Percentiles rank a stretch among this genome's conserved stretches.
These are phyloP conservation scores for Laticauda colubrina DNA, from an alignment of 2,113 vertebrate genomes.

Conservation along the genomic window DNA sequence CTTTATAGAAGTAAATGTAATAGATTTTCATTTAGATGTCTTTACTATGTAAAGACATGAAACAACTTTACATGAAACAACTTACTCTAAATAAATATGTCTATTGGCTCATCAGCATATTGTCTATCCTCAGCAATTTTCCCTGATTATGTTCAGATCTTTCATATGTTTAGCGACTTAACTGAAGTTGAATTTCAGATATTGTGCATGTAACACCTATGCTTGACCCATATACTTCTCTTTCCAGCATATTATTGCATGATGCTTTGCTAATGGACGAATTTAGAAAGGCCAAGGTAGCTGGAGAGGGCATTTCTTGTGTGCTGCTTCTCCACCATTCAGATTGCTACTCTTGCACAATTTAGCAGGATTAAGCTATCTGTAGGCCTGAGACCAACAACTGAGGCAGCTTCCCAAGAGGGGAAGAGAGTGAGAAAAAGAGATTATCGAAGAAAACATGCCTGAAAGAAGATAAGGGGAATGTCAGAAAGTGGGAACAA, in stretches of 20 bases:
- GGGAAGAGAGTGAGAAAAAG: neutral
- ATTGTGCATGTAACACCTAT: neutral
- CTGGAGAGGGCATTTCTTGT: no score
- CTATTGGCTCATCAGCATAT: neutral
- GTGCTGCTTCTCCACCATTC: neutral
- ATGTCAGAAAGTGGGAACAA: neutral
- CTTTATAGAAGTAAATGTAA: constrained; percentile 13
- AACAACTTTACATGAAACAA: constrained; percentile 14
- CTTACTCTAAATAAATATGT: neutral
- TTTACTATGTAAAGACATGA: neutral
- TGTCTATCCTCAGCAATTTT: no score
- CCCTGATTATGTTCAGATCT: neutral
- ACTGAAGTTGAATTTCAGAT: neutral
- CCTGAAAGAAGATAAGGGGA: neutral
- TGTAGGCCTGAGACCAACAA: neutral
- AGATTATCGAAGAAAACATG: neutral
- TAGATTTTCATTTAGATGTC: constrained; percentile 7
- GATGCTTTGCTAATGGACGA: neutral
- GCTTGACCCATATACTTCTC: neutral
- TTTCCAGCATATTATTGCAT: neutral
- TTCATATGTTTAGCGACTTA: neutral
- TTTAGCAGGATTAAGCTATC: neutral
- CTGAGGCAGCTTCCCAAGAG: neutral
- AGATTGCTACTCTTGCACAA: neutral
- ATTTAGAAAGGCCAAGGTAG: neutral